A percentile compares a stretch with the other conserved stretches of the same genome.
Conservation (phyloP, 2,113 vertebrate genomes). For the Paracanthobrama guichenoti region DNA sequence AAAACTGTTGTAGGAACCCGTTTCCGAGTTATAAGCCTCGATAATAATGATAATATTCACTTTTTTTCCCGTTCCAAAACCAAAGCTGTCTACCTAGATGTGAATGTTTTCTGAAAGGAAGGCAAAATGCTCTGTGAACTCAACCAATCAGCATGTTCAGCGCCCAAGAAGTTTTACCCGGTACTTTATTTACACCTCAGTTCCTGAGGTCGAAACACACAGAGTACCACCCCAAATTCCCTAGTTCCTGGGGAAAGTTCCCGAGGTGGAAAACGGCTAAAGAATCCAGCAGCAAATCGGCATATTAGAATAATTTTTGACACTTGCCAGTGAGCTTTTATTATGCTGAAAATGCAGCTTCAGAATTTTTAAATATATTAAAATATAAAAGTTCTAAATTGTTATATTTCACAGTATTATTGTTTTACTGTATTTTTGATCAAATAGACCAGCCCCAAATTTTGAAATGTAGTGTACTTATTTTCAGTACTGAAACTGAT, state of each 20-base stretch:
- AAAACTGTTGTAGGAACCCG: background rate
- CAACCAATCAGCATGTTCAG: too few relatives aligned
- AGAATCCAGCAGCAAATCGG: too few relatives aligned
- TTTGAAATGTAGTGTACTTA: background rate
- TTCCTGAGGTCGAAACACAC: too few relatives aligned
- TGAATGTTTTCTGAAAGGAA: background rate
- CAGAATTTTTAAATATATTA: background rate
- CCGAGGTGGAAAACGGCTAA: too few relatives aligned
- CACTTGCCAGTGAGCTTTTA: too few relatives aligned
- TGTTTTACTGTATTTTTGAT: background rate
- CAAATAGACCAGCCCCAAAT: background rate
- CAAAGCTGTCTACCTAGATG: background rate
- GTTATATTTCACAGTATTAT: background rate
- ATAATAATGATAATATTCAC: background rate
- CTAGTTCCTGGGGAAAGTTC: too few relatives aligned
- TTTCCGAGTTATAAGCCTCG: background rate
- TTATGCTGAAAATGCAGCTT: too few relatives aligned
- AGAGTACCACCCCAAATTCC: too few relatives aligned
- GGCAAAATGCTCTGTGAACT: too few relatives aligned
- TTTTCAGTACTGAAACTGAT: background rate
- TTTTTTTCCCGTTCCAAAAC: background rate
- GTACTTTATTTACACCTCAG: too few relatives aligned
- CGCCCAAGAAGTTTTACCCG: too few relatives aligned
- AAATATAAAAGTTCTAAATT: background rate
- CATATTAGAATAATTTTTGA: too few relatives aligned